phyloP scores from a whole-genome alignment of 92 coral and sea anemone species.

The Pocillopora meandrina region DNA sequence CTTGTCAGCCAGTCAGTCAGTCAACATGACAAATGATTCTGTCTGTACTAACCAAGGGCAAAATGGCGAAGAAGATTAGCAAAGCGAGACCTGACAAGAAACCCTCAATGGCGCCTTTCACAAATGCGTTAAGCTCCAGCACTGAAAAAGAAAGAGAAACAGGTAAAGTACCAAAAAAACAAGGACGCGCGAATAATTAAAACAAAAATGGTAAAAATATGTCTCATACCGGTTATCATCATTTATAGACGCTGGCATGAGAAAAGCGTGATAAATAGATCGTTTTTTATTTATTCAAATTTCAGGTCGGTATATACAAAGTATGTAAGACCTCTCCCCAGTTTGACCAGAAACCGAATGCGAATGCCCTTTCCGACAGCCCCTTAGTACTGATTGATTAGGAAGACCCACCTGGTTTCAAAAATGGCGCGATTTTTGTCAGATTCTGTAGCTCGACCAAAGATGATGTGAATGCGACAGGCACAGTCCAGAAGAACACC shows the following conservation, averaged over 20 bases:
- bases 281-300: too few relatives aligned
- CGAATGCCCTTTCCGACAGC: too few relatives aligned
- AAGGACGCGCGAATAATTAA: not conserved
- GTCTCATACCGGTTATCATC: too few relatives aligned
- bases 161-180: not conserved
- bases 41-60: conserved; percentile 80
- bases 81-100: conserved; percentile 76
- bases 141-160: conserved; percentile 55
- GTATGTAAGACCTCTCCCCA: too few relatives aligned
- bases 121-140: conserved; percentile 54
- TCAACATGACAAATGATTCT: too few relatives aligned
- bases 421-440: conserved; percentile 63
- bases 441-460: conserved; percentile 76
- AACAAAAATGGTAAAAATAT: too few relatives aligned
- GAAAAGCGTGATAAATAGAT: too few relatives aligned
- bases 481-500: conserved; percentile 91
- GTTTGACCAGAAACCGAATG: too few relatives aligned
- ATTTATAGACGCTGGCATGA: too few relatives aligned
- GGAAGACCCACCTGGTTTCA: conserved; percentile 59
- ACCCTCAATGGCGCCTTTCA: conserved; percentile 82
- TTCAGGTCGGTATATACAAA: too few relatives aligned
- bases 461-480: conserved; percentile 81
- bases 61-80: conserved; percentile 80
- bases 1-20: too few relatives aligned
- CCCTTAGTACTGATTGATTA: too few relatives aligned